Percentiles rank a stretch among this genome's conserved stretches.
These are phyloP conservation scores for Onthophagus taurus DNA, from an alignment of 1,140 invertebrate species.

Conservation along the genomic window DNA sequence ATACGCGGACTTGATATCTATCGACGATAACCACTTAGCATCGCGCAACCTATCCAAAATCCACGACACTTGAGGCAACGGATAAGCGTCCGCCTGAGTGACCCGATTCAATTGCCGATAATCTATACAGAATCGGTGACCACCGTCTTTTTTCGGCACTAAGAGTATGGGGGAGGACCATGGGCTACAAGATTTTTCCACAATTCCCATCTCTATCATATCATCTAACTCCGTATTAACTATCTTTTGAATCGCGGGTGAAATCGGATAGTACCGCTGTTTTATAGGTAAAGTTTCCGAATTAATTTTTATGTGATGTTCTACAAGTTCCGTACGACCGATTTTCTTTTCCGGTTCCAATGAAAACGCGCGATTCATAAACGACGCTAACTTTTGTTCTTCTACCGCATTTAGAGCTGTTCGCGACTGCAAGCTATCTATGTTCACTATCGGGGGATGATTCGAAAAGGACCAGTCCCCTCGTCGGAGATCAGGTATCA, in stretches of 20 bases:
- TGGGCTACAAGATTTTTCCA: conserved; percentile 15
- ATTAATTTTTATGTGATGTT: conserved; percentile 24
- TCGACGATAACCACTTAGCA: background rate
- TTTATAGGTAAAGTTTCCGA: conserved; percentile 22
- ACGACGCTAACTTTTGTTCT: background rate
- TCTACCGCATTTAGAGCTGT: background rate
- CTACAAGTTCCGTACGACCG: conserved; percentile 17
- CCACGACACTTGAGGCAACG: conserved; percentile 6
- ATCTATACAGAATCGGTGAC: conserved; percentile 21
- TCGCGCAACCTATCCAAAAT: conserved; percentile 1
- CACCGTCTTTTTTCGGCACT: conserved; percentile 18
- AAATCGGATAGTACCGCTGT: conserved; percentile 24
- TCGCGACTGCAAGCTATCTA: background rate
- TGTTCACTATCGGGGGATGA: background rate
- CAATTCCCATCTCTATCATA: conserved; percentile 19
- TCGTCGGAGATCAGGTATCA: background rate
- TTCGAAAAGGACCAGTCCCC: background rate
- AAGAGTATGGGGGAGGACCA: conserved; percentile 28
- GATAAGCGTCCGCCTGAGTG: conserved; percentile 23
- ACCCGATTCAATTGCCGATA: conserved; percentile 25
- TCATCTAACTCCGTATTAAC: conserved; percentile 21
- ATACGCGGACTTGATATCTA: conserved; percentile 24
- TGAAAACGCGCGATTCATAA: background rate
- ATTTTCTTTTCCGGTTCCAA: background rate
- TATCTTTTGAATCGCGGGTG: conserved; percentile 20